Conservation (phyloP, 1,140 invertebrate genomes). For the Charaxes varanes region DNA sequence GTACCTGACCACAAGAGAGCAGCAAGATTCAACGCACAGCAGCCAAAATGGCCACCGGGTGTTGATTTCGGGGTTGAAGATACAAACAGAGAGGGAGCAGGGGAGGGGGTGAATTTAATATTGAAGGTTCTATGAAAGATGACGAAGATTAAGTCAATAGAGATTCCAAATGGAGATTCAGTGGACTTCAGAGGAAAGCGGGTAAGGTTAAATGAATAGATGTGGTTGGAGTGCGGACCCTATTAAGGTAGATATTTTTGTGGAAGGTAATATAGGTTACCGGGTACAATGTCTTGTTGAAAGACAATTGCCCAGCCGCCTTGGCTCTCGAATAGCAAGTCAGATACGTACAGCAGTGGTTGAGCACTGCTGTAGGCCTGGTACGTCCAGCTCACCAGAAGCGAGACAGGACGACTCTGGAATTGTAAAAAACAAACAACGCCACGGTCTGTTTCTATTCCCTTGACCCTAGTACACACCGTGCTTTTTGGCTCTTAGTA, state of each 20-base stretch:
- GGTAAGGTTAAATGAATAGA: background rate
- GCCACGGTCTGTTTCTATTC: conserved; percentile 46
- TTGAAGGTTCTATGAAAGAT: background rate
- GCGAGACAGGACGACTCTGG: conserved; percentile 31
- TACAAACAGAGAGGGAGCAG: background rate
- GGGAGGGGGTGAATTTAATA: conserved; percentile 5
- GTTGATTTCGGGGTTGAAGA: conserved; percentile 12
- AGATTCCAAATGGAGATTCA: background rate
- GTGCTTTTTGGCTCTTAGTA: conserved; percentile 50
- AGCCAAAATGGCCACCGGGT: conserved; percentile 29
- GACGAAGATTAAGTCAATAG: conserved; percentile 1
- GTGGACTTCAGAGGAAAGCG: no score
- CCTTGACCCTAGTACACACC: conserved; percentile 61
- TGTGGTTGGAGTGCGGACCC: background rate
- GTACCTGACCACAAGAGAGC: conserved; percentile 61
- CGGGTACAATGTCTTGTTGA: conserved; percentile 66
- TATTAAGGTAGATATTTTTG: no score
- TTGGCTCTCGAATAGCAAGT: conserved; percentile 43
- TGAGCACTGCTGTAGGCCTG: conserved; percentile 52
- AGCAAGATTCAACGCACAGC: conserved; percentile 38
- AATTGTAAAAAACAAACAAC: conserved; percentile 24
- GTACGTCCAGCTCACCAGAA: conserved; percentile 31
- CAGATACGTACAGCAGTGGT: conserved; percentile 61
- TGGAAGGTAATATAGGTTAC: conserved; percentile 40
- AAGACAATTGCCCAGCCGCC: conserved; percentile 66